Percentiles rank a stretch among this genome's conserved stretches.
Evolutionary conservation across 2,888 invertebrate genomes (phyloP).

Genomic region (Pilophorus perplexus): DNA sequence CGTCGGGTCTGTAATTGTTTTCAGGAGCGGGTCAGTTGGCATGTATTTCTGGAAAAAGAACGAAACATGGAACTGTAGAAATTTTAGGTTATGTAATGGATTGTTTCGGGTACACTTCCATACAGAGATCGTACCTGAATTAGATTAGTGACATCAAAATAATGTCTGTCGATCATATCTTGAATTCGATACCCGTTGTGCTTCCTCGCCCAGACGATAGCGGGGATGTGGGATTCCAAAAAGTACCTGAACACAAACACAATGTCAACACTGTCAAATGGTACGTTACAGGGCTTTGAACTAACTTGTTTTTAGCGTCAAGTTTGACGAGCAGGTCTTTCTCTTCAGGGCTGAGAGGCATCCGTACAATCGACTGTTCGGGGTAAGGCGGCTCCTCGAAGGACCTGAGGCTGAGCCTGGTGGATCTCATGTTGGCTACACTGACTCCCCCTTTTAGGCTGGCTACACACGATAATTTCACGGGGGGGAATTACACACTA

Average conservation of each 20-base stretch:
- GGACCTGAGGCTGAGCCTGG: neutral
- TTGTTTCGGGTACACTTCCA: neutral
- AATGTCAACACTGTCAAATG: neutral
- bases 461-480: too few relatives aligned
- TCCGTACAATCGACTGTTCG: neutral
- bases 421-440: too few relatives aligned
- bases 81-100: neutral
- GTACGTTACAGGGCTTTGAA: neutral
- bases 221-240: slow-evolving; percentile 2
- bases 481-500: too few relatives aligned
- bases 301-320: slow-evolving; percentile 25
- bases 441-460: too few relatives aligned
- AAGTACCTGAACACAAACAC: slow-evolving; percentile 26
- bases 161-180: slow-evolving; percentile 21
- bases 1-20: neutral
- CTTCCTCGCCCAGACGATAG: slow-evolving; percentile 12
- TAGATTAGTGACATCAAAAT: slow-evolving; percentile 4
- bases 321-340: neutral
- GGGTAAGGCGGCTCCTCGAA: slow-evolving; percentile 6
- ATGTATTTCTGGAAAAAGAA: slow-evolving; percentile 22
- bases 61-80: neutral
- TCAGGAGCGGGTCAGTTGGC: slow-evolving; percentile 17
- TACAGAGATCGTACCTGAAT: neutral
- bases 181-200: slow-evolving; percentile 15
- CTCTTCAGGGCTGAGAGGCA: neutral